Evolutionary conservation across 1,140 invertebrate species (phyloP).

Genomic region (Anastrepha ludens): DNA sequence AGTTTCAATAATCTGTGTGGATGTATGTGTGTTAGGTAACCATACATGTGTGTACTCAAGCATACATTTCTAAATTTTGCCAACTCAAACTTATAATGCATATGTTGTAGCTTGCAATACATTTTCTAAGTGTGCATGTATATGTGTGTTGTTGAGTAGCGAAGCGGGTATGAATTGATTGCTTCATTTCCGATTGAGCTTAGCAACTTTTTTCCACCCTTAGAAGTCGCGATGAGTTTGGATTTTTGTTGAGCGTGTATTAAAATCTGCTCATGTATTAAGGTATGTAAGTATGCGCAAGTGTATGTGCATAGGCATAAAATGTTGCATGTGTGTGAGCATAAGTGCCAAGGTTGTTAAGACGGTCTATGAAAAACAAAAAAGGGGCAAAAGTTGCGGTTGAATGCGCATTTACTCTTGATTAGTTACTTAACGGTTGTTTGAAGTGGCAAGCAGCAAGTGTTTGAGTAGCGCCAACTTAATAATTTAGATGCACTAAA

Average conservation of each 20-base stretch:
- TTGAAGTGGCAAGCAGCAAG: neutral
- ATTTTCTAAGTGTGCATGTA: too few species aligned
- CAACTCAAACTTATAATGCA: neutral
- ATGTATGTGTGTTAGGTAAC: neutral
- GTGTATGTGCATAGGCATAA: neutral
- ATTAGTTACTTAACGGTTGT: neutral
- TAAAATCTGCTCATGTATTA: neutral
- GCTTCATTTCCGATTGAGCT: conserved; percentile 45
- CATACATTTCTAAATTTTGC: conserved; percentile 17
- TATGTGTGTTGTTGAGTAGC: neutral
- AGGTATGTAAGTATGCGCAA: neutral
- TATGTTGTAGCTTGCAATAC: too few species aligned
- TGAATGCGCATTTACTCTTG: conserved; percentile 39
- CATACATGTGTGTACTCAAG: neutral
- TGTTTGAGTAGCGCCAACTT: too few species aligned
- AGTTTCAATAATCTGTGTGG: neutral
- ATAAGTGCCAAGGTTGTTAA: conserved; percentile 45
- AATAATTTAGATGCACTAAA: too few species aligned
- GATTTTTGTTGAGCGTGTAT: neutral
- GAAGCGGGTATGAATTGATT: conserved; percentile 1
- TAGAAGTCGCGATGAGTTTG: neutral
- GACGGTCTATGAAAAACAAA: conserved; percentile 24
- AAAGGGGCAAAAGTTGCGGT: conserved; percentile 11
- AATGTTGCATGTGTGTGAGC: neutral
- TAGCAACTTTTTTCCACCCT: conserved; percentile 22